Evolutionary conservation across 2,888 invertebrate species (phyloP).

Genomic region (Deroplatys truncata): DNA sequence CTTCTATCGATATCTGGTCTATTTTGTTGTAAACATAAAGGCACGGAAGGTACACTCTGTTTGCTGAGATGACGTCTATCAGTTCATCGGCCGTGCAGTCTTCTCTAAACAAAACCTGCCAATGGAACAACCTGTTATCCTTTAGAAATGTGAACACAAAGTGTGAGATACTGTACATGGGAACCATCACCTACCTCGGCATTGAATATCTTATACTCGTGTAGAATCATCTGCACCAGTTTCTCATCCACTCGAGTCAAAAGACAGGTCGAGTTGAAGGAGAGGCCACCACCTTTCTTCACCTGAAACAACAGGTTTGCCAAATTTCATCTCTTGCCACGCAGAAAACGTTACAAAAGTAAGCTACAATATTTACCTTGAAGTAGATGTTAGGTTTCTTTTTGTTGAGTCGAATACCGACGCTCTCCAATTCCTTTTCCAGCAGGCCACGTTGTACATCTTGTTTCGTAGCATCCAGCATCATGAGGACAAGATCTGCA

Average conservation of each 20-base stretch:
- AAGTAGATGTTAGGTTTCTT: constrained; percentile 96
- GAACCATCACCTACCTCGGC: constrained; percentile 60
- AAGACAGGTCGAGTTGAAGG: constrained; percentile 94
- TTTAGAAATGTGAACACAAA: too few species aligned
- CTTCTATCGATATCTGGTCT: constrained; percentile 98
- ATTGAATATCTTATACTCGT: constrained; percentile 97
- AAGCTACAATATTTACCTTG: constrained; percentile 58
- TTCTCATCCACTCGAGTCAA: constrained; percentile 93
- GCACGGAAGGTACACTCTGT: constrained; percentile 94
- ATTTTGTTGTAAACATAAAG: constrained; percentile 99
- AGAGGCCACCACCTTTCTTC: constrained; percentile 94
- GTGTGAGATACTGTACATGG: too few species aligned
- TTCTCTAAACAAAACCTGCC: constrained; percentile 83
- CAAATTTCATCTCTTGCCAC: neutral
- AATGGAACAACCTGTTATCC: neutral
- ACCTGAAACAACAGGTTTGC: constrained; percentile 49
- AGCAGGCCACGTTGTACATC: constrained; percentile 89
- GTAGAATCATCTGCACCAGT: constrained; percentile 94
- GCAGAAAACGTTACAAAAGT: neutral
- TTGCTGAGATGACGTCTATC: constrained; percentile 96
- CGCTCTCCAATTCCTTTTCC: constrained; percentile 93
- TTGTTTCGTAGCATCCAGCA: constrained; percentile 98
- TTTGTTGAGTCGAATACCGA: constrained; percentile 95
- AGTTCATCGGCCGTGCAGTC: constrained; percentile 94
- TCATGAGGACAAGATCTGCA: constrained; percentile 96